Percentiles rank a stretch among this genome's conserved stretches.
Evolutionary conservation across 2,888 invertebrate genomes (phyloP).

Genomic region (Pyrocoelia pectoralis): DNA sequence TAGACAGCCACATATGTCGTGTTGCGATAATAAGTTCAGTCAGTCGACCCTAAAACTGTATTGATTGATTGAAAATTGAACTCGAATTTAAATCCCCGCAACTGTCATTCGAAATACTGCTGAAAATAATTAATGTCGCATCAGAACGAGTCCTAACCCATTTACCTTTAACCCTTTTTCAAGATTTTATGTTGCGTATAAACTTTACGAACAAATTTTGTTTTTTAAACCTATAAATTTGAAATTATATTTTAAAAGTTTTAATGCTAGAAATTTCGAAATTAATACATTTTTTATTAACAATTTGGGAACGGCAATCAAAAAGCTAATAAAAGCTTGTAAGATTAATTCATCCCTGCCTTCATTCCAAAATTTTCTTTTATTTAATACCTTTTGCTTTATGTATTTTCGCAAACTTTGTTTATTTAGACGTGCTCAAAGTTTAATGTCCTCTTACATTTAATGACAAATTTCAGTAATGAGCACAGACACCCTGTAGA

Average conservation of each 20-base stretch:
- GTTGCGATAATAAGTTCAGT: conserved; percentile 29
- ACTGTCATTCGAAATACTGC: not conserved
- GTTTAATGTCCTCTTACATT: too few species aligned
- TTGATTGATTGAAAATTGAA: conserved; percentile 29
- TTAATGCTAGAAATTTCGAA: not conserved
- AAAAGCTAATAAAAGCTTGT: conserved; percentile 1
- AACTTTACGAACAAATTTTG: not conserved
- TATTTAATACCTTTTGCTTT: too few species aligned
- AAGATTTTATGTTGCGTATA: conserved; percentile 8
- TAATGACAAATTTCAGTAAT: too few species aligned
- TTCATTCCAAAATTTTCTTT: not conserved
- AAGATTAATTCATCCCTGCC: not conserved
- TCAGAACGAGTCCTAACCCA: not conserved
- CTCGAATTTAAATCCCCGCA: conserved; percentile 1
- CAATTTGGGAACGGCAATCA: not conserved
- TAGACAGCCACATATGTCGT: conserved; percentile 47
- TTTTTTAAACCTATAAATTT: not conserved
- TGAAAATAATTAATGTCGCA: conserved; percentile 5
- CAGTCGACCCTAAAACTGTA: conserved; percentile 21
- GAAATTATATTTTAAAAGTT: conserved; percentile 9
- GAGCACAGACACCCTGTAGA: too few species aligned
- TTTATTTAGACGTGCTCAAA: too few species aligned
- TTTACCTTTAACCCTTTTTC: conserved; percentile 11
- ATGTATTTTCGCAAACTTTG: too few species aligned
- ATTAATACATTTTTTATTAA: not conserved